These are phyloP conservation scores for Notoglanidium macrostoma DNA, from an alignment of 2,797 vertebrate species.

Conservation along the genomic window DNA sequence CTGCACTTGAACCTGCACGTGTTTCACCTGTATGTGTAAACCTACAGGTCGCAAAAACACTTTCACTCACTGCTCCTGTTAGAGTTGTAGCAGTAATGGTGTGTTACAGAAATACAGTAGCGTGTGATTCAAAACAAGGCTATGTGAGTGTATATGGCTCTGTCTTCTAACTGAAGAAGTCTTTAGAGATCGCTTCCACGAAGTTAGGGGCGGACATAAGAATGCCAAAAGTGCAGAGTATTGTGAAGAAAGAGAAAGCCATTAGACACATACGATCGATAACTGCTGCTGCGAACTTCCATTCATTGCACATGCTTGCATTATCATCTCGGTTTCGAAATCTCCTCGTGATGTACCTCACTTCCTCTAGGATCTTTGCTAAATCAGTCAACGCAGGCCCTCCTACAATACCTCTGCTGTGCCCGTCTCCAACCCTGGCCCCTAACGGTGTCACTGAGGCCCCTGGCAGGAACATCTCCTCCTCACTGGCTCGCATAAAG, in stretches of 20 bases:
- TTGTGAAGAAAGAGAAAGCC: constrained; percentile 91
- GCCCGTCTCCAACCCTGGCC: constrained; percentile 7
- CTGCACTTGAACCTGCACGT: neutral
- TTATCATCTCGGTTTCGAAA: constrained; percentile 88
- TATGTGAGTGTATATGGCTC: neutral
- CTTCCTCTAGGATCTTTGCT: constrained; percentile 83
- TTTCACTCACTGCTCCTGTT: neutral
- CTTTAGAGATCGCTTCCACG: constrained; percentile 90
- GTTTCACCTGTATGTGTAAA: neutral
- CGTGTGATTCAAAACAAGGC: neutral
- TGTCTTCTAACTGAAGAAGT: constrained; percentile 65
- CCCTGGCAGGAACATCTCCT: constrained; percentile 66
- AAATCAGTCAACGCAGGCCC: constrained; percentile 66
- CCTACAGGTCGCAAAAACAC: neutral
- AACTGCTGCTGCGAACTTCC: constrained; percentile 94
- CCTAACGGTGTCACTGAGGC: constrained; percentile 53
- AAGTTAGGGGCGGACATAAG: constrained; percentile 95
- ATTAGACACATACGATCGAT: constrained; percentile 94
- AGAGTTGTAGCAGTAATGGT: neutral
- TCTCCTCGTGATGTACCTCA: constrained; percentile 81
- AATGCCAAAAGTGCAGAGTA: constrained; percentile 93
- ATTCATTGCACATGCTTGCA: constrained; percentile 83
- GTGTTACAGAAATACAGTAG: no score
- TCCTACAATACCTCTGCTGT: neutral
- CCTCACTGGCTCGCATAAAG: constrained; percentile 61